Evolutionary conservation across 2,888 invertebrate genomes (phyloP), one percentile per base, ranked within the genome.

Genomic region (Phyllotreta cruciferae): DNA sequence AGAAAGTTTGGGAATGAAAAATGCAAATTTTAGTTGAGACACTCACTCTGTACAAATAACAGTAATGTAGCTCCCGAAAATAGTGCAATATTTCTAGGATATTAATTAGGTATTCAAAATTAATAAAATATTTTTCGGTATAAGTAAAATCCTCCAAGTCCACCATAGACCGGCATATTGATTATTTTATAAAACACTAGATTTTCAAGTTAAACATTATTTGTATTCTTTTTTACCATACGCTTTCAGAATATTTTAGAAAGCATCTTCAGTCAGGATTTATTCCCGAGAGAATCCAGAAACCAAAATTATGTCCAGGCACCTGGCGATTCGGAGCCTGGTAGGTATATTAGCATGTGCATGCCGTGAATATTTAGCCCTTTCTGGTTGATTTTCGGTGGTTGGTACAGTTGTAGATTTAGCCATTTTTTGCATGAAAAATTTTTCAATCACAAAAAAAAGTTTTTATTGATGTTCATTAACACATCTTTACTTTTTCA

Each of bases 401-500:
- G 14, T 44, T 44, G 14, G 44, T 13, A 6, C 14, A 11, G 10
- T 14, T 11, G 44, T 6, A 44, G 44, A 7, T n/a, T 13, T 47
- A 3, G 14, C 11, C 13, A 9, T 11, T 9, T n/a, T 47, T 13
- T 9, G 13, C 11, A n/a, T 47, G 49, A 9, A 47, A 3, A 11
- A 9, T 3, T 47, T 6, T 13, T 13, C 14, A 50, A 6, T 50
- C 6, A 34, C 24, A 24, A 24, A 24, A 3, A 11, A 36, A 4
- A 36, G 11, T 55, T 24, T 13, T 14, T 36, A 55, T 55, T 39
- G 1, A 13, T 38, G 24, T 55, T 11, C 7, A 10, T 44, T 10
- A 38, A 37, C n/a, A 14, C 45, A 1, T 61, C 38, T 56, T 47
- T 58, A 66, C 44, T 62, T 44, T 69, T 70, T 66, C 68, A 72